phyloP scores from a whole-genome alignment of 2,888 invertebrate genomes.

The Fissipunctia ypsillon region DNA sequence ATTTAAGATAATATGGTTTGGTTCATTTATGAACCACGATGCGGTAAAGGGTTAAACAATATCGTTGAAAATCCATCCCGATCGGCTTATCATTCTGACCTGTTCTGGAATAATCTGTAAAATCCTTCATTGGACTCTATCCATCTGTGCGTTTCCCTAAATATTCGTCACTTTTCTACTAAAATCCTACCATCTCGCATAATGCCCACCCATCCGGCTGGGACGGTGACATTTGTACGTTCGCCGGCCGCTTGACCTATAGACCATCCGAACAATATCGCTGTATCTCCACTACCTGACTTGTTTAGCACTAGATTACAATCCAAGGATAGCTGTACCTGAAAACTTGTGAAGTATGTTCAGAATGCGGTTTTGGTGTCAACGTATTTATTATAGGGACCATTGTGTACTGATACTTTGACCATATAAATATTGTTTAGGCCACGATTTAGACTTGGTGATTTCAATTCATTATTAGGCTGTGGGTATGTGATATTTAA shows the following conservation, averaged over 20 bases:
- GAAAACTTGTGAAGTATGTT: constrained; percentile 51
- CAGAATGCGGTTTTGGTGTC: constrained; percentile 49
- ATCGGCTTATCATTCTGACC: neutral
- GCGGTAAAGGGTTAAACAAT: no score
- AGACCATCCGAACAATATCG: constrained; percentile 59
- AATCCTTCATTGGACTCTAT: neutral
- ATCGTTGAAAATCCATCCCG: no score
- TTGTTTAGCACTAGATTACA: constrained; percentile 55
- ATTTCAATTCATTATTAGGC: constrained; percentile 14
- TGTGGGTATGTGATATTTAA: constrained; percentile 41
- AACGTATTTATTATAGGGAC: constrained; percentile 36
- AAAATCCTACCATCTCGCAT: constrained; percentile 37
- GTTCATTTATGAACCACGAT: no score
- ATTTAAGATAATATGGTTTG: no score
- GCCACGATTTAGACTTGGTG: constrained; percentile 40
- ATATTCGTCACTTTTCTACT: neutral
- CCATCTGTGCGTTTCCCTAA: neutral
- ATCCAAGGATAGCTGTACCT: constrained; percentile 48
- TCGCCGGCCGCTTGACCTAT: constrained; percentile 77
- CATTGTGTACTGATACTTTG: constrained; percentile 45
- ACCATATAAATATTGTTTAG: constrained; percentile 46
- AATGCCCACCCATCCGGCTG: constrained; percentile 49
- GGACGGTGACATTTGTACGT: constrained; percentile 66
- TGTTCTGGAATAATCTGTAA: neutral
- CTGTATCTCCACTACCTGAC: constrained; percentile 55